phyloP scores from a whole-genome alignment of 1,140 invertebrate species.

The Aleiodes sp. region DNA sequence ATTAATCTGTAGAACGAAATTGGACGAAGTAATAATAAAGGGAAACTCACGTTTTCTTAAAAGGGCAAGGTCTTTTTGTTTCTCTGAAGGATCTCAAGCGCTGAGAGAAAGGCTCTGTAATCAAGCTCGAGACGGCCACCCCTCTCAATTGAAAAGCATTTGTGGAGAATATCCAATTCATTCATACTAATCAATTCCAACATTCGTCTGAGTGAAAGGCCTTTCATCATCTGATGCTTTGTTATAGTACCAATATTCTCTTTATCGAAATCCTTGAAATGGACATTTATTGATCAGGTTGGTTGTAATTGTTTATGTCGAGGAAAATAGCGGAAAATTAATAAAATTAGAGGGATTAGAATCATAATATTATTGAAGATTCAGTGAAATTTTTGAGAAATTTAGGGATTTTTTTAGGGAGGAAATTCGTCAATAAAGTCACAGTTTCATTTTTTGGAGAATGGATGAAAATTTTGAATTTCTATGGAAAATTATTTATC shows the following conservation, averaged over 20 bases:
- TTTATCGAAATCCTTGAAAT: slow-evolving; percentile 73
- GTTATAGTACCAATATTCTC: slow-evolving; percentile 72
- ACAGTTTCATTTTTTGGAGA: too few relatives aligned
- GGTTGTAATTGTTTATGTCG: too few relatives aligned
- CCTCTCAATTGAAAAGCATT: slow-evolving; percentile 73
- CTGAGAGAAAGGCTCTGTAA: slow-evolving; percentile 70
- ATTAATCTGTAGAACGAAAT: not conserved
- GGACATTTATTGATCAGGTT: too few relatives aligned
- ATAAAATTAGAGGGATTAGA: too few relatives aligned
- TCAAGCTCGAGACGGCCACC: slow-evolving; percentile 71
- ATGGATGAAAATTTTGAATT: too few relatives aligned
- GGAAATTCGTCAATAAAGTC: too few relatives aligned
- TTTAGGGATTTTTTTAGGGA: too few relatives aligned
- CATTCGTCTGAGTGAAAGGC: slow-evolving; percentile 70
- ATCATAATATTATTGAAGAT: too few relatives aligned
- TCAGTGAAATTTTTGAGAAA: too few relatives aligned
- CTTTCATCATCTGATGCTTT: slow-evolving; percentile 69
- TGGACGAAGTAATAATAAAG: not conserved
- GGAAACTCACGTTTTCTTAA: not conserved
- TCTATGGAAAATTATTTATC: too few relatives aligned
- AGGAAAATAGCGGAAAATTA: too few relatives aligned
- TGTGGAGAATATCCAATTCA: slow-evolving; percentile 73
- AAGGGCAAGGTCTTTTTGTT: slow-evolving; percentile 57
- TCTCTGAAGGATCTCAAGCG: slow-evolving; percentile 65
- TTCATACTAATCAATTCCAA: slow-evolving; percentile 68